Base-by-base conservation (phyloP, 2,888 invertebrate genomes). In the Rutpela maculata region DNA sequence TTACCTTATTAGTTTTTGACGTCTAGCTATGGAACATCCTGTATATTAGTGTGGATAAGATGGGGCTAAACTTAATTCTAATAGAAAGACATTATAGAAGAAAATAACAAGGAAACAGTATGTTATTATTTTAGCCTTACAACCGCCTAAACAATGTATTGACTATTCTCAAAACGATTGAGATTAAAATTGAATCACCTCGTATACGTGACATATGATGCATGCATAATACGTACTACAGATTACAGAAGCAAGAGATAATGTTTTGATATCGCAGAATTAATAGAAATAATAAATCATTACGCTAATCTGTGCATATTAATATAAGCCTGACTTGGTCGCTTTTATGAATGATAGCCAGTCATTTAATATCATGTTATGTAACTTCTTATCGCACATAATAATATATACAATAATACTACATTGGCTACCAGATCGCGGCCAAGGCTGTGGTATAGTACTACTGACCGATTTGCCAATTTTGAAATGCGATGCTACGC, bases 381-480 rank as follows among this genome's bases (percentile, higher is more conserved):
- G 65, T 65, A 65, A 65, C 31, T 15, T 65, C 18, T 65, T 65
- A 65, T 65, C 65, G 65, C 31, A 65, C 22, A 35, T 62, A 35
- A 26, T 26, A 26, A 26, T 35, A n/a, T 50, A 50, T n/a, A 50
- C 50, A 50, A 50, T n/a, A n/a, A 50, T 68, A 9, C 38, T 69
- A 35, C 50, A 22, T 55, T 62, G 63, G 17, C 43, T 26, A 63
- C 17, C 19, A 62, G 63, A 72, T 72, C 63, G 26, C 72, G 72
- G 72, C 72, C 72, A 72, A 72, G 72, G 72, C 50, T 55, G 38
- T 43, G 17, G n/a, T 50, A 18, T 63, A 43, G 63, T 22, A 55
- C 62, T 72, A 60, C 72, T 62, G 55, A 72, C 72, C 62, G 72
- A 72, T 50, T 63, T 72, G 72, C 72, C 63, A 72, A 72, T 72